Conservation (phyloP, 2,797 vertebrate species). For the Coregonus ussuriensis region DNA sequence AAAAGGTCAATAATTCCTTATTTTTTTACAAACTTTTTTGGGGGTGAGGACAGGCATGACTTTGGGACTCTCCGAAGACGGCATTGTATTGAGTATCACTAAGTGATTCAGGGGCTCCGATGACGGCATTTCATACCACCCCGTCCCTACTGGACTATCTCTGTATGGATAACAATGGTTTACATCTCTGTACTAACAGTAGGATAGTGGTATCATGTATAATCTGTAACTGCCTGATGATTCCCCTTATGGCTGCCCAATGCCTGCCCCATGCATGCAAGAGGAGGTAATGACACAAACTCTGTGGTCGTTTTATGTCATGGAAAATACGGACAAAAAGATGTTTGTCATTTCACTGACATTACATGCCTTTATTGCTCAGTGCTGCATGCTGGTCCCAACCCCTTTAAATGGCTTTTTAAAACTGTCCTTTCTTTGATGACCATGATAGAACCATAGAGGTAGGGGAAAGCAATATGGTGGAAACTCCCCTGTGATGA, state of each 20-base stretch:
- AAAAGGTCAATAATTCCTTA: constrained; percentile 8
- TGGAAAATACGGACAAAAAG: neutral
- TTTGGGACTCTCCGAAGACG: constrained; percentile 15
- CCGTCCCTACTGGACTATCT: neutral
- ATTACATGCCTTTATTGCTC: neutral
- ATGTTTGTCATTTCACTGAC: neutral
- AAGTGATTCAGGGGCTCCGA: constrained; percentile 13
- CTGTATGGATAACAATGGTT: neutral
- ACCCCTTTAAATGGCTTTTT: neutral
- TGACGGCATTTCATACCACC: neutral
- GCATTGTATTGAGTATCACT: constrained; percentile 21
- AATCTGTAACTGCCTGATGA: constrained; percentile 13
- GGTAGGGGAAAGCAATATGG: constrained; percentile 39
- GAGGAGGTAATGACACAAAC: constrained; percentile 10
- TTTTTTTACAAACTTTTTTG: neutral
- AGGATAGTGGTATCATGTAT: neutral
- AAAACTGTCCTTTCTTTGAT: neutral
- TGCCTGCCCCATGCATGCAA: constrained; percentile 1
- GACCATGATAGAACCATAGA: neutral
- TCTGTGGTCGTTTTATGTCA: neutral
- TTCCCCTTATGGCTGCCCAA: constrained; percentile 1
- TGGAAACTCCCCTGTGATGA: neutral
- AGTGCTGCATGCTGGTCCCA: neutral
- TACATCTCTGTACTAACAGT: neutral
- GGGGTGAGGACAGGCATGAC: constrained; percentile 2